phyloP scores from a whole-genome alignment of 1,140 invertebrate genomes.

The Probaryconus sp. region DNA sequence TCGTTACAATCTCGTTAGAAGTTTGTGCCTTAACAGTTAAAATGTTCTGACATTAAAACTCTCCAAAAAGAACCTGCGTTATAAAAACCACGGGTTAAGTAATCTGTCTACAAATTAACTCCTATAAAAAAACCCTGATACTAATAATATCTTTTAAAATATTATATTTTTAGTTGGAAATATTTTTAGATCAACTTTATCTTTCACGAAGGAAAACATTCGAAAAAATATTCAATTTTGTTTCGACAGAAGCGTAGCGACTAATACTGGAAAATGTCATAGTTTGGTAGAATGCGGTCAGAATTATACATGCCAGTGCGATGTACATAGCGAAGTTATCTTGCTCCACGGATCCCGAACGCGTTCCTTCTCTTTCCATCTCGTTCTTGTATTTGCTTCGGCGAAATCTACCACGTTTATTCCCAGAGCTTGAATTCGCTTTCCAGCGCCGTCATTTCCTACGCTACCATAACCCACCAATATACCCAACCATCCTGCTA shows the following conservation, averaged over 20 bases:
- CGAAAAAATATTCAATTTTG: no score
- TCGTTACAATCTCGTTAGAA: conserved; percentile 53
- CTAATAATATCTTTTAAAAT: no score
- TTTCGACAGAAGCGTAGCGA: conserved; percentile 65
- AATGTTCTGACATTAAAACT: conserved; percentile 36
- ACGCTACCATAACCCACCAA: conserved; percentile 61
- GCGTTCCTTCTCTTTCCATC: conserved; percentile 45
- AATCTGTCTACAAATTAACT: no score
- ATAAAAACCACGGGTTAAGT: no score
- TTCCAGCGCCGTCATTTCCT: conserved; percentile 56
- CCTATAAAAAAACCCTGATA: no score
- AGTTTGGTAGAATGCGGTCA: conserved; percentile 70
- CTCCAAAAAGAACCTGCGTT: no score
- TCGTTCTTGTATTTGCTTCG: conserved; percentile 37
- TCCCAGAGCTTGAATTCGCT: conserved; percentile 45
- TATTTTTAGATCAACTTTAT: no score
- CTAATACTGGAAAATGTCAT: conserved; percentile 70
- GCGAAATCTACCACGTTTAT: conserved; percentile 35
- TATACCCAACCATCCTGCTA: conserved; percentile 48
- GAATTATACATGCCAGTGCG: conserved; percentile 68
- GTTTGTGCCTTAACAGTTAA: conserved; percentile 64
- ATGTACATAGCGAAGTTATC: conserved; percentile 64
- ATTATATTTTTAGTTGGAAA: no score
- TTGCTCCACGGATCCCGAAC: conserved; percentile 30
- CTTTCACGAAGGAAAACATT: no score